Base-by-base conservation (phyloP, 2,113 vertebrate species). In the Crotalus horridus region DNA sequence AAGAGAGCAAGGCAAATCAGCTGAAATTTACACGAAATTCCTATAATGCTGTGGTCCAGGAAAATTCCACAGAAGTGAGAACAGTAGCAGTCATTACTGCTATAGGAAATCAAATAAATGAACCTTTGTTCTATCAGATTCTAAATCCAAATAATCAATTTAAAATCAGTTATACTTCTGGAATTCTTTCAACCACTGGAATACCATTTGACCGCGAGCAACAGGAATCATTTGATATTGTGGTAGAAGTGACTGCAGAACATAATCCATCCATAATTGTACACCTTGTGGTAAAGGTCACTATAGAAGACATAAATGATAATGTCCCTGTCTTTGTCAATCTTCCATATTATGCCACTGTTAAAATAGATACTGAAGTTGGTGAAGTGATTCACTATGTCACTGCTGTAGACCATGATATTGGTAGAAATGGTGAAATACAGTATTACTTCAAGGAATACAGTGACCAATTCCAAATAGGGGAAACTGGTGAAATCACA, bases 81-180 rank as follows among this genome's bases (percentile, higher is more conserved):
- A 98, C 97, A 4, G 96, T 99, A 33, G 98, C 98, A 4, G 97
- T 99, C 91, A 97, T 99, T 86, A 98, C 98, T 74, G 96, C 98
- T 20, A 48, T 99, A n/a, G 99, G 99, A 20, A 99, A 98, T 96
- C 98, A 98, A 91, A 98, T 99, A 92, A 99, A 99, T 17, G 98
- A 99, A 93, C 99, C 99, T 39, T 94, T 99, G 95, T 99, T 99
- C 96, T 99, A 98, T 92, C 98, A 95, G 33, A 99, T 99, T 95
- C 96, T 99, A 92, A 99, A 99, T 95, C 99, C 99, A 51, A 99
- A 99, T 94, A 98, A 93, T 92, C 98, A 98, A 91, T 99, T 99
- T 97, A 97, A 98, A 97, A 98, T 99, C 92, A 98, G 99, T 95
- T 98, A 93, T 92, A 99, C 99, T 0, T 99, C 99, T 1, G 99